Evolutionary conservation across 2,888 invertebrate species (phyloP), one percentile per base, ranked within the genome.

Genomic region (Gibbula magus): DNA sequence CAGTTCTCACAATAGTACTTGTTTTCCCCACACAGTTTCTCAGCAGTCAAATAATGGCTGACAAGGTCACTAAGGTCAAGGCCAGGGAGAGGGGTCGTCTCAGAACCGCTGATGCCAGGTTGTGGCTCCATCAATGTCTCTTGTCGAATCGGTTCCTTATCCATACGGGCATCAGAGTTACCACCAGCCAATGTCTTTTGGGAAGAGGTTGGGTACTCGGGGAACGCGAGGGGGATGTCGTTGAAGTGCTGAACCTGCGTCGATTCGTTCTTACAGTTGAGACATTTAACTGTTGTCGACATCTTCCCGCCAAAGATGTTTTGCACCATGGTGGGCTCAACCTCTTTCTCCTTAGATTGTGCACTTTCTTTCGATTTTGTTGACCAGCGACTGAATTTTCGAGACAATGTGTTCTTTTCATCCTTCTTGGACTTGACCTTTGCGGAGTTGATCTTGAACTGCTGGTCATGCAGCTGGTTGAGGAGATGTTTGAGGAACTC

Each of bases 1-100:
- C 97, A 97, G 76, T 95, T 95, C 82, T 95, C 95, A 93, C 97
- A 97, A 84, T 95, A 95, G 92, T 97, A 97, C 92, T 95, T 95
- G 91, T 97, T 97, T 77, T 96, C 96, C 0, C 96, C 97, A 0
- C 95, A 94, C 51, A 97, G 93, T 78, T 94, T 95, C 91, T 97
- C 97, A 0, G 96, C 95, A 25, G 95, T 95, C 85, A 96, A 94
- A 91, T 96, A 97, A 90, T 95, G 96, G n/a, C 86, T 95, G 20
- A 97, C 94, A 0, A 97, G 94, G 85, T 95, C 95, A 91, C 96
- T 96, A n/a, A 97, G 95, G 51, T 88, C 86, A 35, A 90, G 78
- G 32, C 75, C 54, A 32, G 54, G 10, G 29, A 54, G 53, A 0
- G 32, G 29, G 5, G 18, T 10, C 18, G 25, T 54, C n/a, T 53